These are phyloP conservation scores for Smutsia gigantea DNA, from an alignment of 2,797 vertebrate genomes.

Conservation along the genomic window DNA sequence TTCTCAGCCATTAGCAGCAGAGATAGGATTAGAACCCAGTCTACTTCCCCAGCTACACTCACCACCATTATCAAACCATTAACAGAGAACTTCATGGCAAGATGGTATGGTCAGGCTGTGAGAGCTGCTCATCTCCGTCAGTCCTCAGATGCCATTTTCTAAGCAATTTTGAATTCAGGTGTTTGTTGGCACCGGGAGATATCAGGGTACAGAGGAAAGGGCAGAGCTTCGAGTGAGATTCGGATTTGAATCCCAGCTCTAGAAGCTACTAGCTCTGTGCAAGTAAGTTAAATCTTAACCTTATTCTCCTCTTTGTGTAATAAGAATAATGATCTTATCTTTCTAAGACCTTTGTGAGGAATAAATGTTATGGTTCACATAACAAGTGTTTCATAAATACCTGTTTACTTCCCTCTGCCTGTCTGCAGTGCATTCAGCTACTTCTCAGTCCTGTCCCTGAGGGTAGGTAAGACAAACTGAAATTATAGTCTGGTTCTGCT, in stretches of 20 bases:
- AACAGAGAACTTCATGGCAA: neutral
- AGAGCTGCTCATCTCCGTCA: neutral
- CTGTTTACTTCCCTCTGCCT: neutral
- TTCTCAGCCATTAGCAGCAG: neutral
- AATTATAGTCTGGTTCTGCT: neutral
- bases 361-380: neutral
- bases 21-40: neutral
- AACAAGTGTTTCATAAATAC: neutral
- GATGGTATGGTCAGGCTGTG: neutral
- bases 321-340: neutral
- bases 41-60: neutral
- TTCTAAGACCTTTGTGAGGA: neutral
- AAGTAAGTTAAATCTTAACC: neutral
- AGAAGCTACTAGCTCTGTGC: neutral
- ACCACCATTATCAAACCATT: neutral
- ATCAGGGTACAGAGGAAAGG: neutral
- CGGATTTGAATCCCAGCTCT: neutral
- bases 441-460: neutral
- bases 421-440: neutral
- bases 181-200: neutral
- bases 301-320: neutral
- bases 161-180: neutral
- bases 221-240: neutral
- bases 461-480: neutral
- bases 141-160: neutral